Evolutionary conservation across 2,888 invertebrate genomes (phyloP).

Genomic region (Azorinus chamasolen): DNA sequence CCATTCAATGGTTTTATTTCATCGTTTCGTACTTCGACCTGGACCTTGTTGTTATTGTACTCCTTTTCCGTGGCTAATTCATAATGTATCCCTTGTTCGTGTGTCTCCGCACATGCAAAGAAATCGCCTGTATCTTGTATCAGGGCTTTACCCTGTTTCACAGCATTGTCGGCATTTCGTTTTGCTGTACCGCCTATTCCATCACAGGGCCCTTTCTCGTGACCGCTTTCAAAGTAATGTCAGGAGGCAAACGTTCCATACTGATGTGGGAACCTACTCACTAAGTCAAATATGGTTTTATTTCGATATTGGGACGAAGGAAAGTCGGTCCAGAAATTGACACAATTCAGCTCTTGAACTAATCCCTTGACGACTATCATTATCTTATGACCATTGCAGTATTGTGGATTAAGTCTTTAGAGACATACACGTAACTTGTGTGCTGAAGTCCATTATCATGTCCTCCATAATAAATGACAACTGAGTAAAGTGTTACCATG

Average conservation of each 20-base stretch:
- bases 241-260: too few species aligned
- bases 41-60: not conserved
- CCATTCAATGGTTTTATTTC: conserved; percentile 14
- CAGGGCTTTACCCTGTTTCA: too few species aligned
- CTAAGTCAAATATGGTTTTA: conserved; percentile 22
- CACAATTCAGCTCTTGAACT: not conserved
- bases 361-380: not conserved
- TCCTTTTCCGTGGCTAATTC: conserved; percentile 2
- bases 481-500: conserved; percentile 16
- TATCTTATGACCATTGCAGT: conserved; percentile 10
- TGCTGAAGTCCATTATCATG: conserved; percentile 5
- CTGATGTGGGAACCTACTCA: not conserved
- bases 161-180: too few species aligned
- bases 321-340: conserved; percentile 31
- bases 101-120: conserved; percentile 1
- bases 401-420: conserved; percentile 13
- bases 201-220: too few species aligned
- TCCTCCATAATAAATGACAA: conserved; percentile 8
- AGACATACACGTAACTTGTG: conserved; percentile 10
- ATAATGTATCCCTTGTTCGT: not conserved
- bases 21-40: too few species aligned
- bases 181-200: too few species aligned
- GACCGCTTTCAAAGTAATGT: too few species aligned
- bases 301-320: conserved; percentile 26
- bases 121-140: too few species aligned